Percentiles rank a stretch among this genome's conserved stretches.
These are phyloP conservation scores for Slavum lentiscoides DNA, from an alignment of 2,888 invertebrate genomes.

Conservation along the genomic window DNA sequence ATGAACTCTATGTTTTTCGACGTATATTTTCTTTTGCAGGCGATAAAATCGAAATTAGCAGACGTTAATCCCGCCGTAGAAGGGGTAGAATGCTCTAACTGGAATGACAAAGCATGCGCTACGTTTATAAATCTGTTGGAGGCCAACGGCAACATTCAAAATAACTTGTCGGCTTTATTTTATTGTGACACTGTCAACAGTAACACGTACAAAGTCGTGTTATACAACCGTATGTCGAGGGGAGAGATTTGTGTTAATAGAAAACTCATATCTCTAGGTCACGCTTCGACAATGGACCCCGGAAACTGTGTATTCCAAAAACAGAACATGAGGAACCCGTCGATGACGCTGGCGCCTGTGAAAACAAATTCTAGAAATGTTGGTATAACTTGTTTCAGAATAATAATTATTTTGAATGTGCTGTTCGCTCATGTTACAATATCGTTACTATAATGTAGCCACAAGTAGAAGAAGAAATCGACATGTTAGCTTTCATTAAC, in stretches of 20 bases:
- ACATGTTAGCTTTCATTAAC: not conserved
- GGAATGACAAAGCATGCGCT: slow-evolving; percentile 9
- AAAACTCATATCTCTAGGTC: slow-evolving; percentile 21
- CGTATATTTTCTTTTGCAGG: slow-evolving; percentile 7
- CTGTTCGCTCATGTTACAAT: not conserved
- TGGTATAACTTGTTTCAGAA: not conserved
- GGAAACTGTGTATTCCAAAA: not conserved
- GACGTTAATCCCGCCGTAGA: not conserved
- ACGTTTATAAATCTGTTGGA: not conserved
- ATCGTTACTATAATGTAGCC: not conserved
- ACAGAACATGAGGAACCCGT: not conserved
- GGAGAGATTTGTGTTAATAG: slow-evolving; percentile 18
- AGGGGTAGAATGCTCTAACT: slow-evolving; percentile 22
- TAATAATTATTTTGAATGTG: too few species aligned
- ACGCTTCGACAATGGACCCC: not conserved
- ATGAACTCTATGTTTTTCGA: too few species aligned
- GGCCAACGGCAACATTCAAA: not conserved
- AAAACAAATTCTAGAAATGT: not conserved
- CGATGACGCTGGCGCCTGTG: not conserved
- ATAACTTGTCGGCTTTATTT: not conserved
- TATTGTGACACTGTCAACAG: not conserved
- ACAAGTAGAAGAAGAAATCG: not conserved
- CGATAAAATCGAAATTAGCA: slow-evolving; percentile 8
- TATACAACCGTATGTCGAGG: slow-evolving; percentile 29
- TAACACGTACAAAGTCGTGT: slow-evolving; percentile 2